Base-by-base conservation (phyloP, 2,797 vertebrate genomes). In the Distichodus sexfasciatus region DNA sequence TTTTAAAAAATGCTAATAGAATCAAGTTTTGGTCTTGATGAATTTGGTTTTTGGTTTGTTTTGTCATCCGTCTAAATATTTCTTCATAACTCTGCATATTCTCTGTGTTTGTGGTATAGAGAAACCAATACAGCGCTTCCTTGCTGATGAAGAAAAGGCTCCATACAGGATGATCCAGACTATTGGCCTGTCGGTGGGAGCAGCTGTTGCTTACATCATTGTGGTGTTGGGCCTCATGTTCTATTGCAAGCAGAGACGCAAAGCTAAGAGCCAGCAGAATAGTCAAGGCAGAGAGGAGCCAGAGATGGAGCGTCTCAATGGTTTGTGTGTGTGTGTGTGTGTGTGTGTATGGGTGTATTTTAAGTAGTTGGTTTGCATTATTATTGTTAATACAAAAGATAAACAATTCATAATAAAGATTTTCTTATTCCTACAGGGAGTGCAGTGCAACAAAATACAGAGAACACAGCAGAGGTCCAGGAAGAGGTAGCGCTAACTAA, bases 101-200 rank as follows among this genome's bases (percentile, higher is more conserved):
- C n/a, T 61, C 38, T 79, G 23, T 76, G 33, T 77, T 9, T 46
- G 4, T 61, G 41, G 38, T 50, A 35, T 80, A 95, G 93, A 94
- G 61, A 94, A 93, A 57, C 94, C 93, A 0, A 24, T 83, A 53
- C 78, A 72, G 0, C 88, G 89, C 38, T 76, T 80, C 0, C 76
- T 84, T 0, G 87, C 91, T 15, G 84, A 77, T 0, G 87, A 88
- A 35, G 91, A 81, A 72, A 90, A 86, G 62, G 89, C 93, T 0
- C 93, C 94, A 0, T 95, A 95, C 76, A 94, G 93, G 84, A 94
- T 95, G 93, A 95, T 95, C 82, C 94, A 95, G 88, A 95, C 94
- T 9, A 90, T 95, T 0, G 93, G 92, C 3, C 87, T 95, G 7
- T 95, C 93, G 0, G 94, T 95, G 72, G 93, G 93, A 0, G 93